Conservation (phyloP, 2,797 vertebrate genomes). For the Lagorchestes hirsutus region DNA sequence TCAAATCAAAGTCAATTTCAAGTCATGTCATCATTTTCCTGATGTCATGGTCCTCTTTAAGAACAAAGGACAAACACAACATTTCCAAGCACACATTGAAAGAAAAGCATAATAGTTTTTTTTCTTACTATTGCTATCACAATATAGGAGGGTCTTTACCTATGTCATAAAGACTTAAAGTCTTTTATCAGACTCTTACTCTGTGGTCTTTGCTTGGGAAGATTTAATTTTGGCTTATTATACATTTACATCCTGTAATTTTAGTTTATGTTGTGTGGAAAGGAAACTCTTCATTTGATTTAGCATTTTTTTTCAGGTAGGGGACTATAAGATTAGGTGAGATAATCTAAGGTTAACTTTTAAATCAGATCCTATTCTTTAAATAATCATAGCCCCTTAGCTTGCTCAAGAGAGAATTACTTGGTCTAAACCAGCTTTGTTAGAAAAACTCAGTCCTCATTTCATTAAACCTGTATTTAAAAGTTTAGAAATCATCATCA, state of each 20-base stretch:
- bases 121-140: background rate
- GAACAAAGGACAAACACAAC: no score
- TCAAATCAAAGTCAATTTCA: no score
- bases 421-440: background rate
- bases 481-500: background rate
- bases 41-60: no score
- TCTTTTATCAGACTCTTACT: background rate
- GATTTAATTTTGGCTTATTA: background rate
- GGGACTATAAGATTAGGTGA: background rate
- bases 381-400: background rate
- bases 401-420: background rate
- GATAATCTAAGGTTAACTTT: background rate
- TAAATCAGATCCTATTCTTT: background rate
- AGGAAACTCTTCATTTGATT: background rate
- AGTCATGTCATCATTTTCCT: no score
- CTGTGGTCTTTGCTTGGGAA: background rate
- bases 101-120: background rate
- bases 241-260: background rate
- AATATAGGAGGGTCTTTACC: background rate
- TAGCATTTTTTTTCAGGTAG: background rate
- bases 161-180: rapidly evolving
- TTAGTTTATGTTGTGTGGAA: background rate
- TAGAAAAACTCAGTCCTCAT: background rate
- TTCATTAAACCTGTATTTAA: background rate
- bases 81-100: background rate